Evolutionary conservation across 2,797 vertebrate species (phyloP), one percentile per base, ranked within the genome.

Genomic region (Cynopterus sphinx): DNA sequence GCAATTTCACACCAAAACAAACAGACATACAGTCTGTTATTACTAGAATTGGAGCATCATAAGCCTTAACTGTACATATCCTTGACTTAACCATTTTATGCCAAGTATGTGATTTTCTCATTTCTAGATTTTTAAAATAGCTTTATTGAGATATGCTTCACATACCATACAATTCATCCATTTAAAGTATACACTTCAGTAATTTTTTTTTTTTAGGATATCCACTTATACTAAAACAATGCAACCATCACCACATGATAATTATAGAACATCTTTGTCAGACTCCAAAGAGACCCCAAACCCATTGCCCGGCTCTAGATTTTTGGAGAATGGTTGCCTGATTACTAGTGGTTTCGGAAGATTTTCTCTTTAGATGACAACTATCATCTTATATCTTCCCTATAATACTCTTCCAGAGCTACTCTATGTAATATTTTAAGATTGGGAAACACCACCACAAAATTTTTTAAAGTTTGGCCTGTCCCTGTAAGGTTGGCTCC

Each of bases 101-200:
- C 8, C 59, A 84, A 19, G 6, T 71, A 68, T 61, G n/a, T 90
- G 51, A 93, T 75, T 94, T 39, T 79, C 36, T 41, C 36, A 61
- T 41, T 68, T 59, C 36, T 74, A 89, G 26, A 55, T 46, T 87
- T 53, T 36, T 10, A 39, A 77, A 79, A 77, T 31, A 77, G 26
- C 2, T 86, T 93, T 94, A 90, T 31, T 87, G 59, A 84, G 24
- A 91, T 77, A 26, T 55, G 96, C 81, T 77, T 96, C 43, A 85
- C 11, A 90, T 85, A 65, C 26, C 39, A 82, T 73, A 33, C 8
- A 94, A 71, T 49, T 79, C 31, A 70, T 22, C 24, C 63, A 87
- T 84, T 90, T 90, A 46, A 97, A 95, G 39, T 65, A 15, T 67
- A 71, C 28, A 79, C 55, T 31, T 86, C 2, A 41, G 31, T 31